These are phyloP conservation scores for Lycodopsis pacificus DNA, from an alignment of 2,797 vertebrate genomes.

Conservation along the genomic window DNA sequence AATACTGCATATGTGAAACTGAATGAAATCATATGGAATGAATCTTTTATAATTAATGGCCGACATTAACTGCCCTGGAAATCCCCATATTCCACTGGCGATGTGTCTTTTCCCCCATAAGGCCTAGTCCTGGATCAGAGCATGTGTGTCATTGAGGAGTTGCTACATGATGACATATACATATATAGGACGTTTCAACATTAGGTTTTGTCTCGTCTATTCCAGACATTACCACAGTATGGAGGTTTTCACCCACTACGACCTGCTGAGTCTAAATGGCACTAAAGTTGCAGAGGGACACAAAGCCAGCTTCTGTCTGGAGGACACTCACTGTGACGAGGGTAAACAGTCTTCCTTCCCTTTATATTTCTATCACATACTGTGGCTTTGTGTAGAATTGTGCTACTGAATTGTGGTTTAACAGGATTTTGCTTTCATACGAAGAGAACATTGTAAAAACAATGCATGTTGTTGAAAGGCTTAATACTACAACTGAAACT, in stretches of 20 bases:
- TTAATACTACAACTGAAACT: neutral
- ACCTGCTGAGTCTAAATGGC: conserved; percentile 92
- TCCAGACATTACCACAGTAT: conserved; percentile 97
- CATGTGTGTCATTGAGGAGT: neutral
- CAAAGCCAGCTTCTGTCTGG: conserved; percentile 98
- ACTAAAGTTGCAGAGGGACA: conserved; percentile 96
- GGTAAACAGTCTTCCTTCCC: conserved; percentile 80
- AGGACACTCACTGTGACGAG: conserved; percentile 92
- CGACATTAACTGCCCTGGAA: neutral
- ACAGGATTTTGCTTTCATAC: neutral
- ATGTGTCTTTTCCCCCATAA: neutral
- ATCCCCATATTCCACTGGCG: neutral
- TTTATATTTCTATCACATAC: neutral
- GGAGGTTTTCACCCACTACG: conserved; percentile 97
- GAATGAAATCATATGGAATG: neutral
- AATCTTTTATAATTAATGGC: neutral
- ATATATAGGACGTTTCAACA: conserved; percentile 6
- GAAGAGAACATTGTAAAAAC: neutral
- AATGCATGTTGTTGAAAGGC: neutral
- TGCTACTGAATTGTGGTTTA: neutral
- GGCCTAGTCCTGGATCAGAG: neutral
- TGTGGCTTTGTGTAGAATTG: neutral
- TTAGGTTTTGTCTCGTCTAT: conserved; percentile 9
- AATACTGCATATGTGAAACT: neutral
- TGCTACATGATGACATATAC: neutral